A percentile compares a stretch with the other conserved stretches of the same genome.
Conservation (phyloP, 2,113 vertebrate species). For the Salvelinus fontinalis region DNA sequence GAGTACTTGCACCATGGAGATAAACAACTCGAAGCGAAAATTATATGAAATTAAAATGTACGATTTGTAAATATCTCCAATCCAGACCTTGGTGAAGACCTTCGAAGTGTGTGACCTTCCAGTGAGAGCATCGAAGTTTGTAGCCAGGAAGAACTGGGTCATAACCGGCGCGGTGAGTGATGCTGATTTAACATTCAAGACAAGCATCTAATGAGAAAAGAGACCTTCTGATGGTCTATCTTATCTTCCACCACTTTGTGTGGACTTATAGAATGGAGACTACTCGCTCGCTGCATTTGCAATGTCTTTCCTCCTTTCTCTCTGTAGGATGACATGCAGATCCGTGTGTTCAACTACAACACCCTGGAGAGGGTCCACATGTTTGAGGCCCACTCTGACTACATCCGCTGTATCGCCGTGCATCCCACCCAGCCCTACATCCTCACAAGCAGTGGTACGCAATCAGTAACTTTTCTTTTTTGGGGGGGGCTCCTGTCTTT, state of each 20-base stretch:
- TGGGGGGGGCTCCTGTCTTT: background rate
- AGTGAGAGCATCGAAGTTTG: constrained; percentile 97
- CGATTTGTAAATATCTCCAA: constrained; percentile 20
- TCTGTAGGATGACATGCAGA: constrained; percentile 96
- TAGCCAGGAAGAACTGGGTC: constrained; percentile 98
- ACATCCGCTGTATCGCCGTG: constrained; percentile 97
- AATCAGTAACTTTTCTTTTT: background rate
- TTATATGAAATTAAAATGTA: background rate
- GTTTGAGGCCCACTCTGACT: constrained; percentile 98
- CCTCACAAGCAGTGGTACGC: constrained; percentile 95
- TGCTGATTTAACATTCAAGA: background rate
- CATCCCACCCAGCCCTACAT: constrained; percentile 98
- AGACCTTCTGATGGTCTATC: background rate
- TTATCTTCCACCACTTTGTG: too few species aligned
- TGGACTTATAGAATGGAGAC: too few species aligned
- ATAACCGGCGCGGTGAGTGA: constrained; percentile 94
- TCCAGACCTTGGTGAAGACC: constrained; percentile 95
- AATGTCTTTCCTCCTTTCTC: background rate
- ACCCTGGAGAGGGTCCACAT: constrained; percentile 97
- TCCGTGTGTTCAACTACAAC: constrained; percentile 98
- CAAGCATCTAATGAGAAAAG: background rate
- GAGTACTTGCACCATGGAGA: background rate
- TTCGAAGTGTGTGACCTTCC: constrained; percentile 98
- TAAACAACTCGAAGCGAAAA: background rate
- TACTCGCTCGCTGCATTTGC: background rate